Evolutionary conservation across 2,113 vertebrate genomes (phyloP).

Genomic region (Hepsetus odoe): DNA sequence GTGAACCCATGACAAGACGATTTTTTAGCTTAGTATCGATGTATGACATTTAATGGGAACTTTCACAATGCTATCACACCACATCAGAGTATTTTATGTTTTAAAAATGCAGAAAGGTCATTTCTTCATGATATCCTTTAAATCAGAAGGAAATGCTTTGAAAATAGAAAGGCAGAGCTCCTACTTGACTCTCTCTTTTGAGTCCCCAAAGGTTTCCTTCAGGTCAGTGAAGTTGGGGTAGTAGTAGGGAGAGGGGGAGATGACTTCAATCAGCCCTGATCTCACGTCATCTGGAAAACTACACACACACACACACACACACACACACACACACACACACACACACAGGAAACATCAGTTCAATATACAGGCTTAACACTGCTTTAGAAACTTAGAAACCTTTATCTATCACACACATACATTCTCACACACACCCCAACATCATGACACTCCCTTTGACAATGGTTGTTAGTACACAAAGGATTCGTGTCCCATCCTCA

Average conservation of each 20-base stretch:
- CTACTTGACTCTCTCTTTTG: slow-evolving; percentile 81
- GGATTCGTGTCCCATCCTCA: background rate
- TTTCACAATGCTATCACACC: no score
- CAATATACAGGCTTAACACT: no score
- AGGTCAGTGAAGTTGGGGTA: slow-evolving; percentile 77
- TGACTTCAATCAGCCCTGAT: slow-evolving; percentile 80
- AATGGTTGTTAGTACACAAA: background rate
- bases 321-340: background rate
- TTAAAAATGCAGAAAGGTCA: no score
- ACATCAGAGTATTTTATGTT: no score
- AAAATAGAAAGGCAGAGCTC: slow-evolving; percentile 10
- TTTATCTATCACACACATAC: background rate
- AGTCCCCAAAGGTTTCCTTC: slow-evolving; percentile 75
- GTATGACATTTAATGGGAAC: no score
- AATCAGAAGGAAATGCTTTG: background rate
- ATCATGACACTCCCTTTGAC: background rate
- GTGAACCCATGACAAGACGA: no score
- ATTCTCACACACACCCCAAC: background rate
- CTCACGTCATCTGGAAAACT: slow-evolving; percentile 79
- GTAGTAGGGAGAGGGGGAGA: slow-evolving; percentile 78
- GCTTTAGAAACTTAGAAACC: background rate
- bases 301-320: slow-evolving; percentile 1
- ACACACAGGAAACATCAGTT: no score
- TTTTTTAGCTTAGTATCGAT: no score
- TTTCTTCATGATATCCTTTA: no score